Evolutionary conservation across 2,797 vertebrate species (phyloP).

Genomic region (Hemibagrus guttatus): DNA sequence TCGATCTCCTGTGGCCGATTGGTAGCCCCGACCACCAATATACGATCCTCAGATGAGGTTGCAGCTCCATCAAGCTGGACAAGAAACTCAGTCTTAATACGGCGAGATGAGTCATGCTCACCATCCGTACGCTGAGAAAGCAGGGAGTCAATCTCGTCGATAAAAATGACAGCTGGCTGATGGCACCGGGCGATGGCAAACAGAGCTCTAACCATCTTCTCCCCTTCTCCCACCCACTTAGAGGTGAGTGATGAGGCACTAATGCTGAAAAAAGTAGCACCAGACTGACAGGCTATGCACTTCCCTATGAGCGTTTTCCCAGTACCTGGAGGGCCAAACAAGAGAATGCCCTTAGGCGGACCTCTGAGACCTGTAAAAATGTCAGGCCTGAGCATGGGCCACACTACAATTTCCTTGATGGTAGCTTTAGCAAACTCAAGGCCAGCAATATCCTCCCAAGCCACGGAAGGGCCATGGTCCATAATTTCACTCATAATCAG

Average conservation of each 20-base stretch:
- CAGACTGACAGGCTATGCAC: conserved; percentile 95
- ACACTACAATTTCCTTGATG: conserved; percentile 97
- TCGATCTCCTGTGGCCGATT: conserved; percentile 97
- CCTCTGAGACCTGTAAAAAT: conserved; percentile 94
- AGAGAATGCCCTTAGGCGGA: conserved; percentile 92
- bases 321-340: conserved; percentile 95
- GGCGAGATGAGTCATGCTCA: conserved; percentile 92
- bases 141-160: conserved; percentile 95
- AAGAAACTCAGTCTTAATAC: conserved; percentile 97
- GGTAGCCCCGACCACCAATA: conserved; percentile 96
- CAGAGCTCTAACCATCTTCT: conserved; percentile 95
- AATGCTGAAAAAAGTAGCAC: conserved; percentile 97
- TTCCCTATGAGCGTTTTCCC: conserved; percentile 98
- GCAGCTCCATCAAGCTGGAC: conserved; percentile 93
- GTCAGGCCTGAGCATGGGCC: conserved; percentile 97
- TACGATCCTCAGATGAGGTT: conserved; percentile 90
- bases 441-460: conserved; percentile 95
- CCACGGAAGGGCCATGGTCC: conserved; percentile 90
- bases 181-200: conserved; percentile 92
- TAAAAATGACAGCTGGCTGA: conserved; percentile 96
- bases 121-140: conserved; percentile 93
- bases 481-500: conserved; percentile 97
- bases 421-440: conserved; percentile 95
- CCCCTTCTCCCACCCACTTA: conserved; percentile 97
- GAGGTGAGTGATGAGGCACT: conserved; percentile 96